Base-by-base conservation (phyloP, 2,888 invertebrate genomes). In the Rhagium mordax region DNA sequence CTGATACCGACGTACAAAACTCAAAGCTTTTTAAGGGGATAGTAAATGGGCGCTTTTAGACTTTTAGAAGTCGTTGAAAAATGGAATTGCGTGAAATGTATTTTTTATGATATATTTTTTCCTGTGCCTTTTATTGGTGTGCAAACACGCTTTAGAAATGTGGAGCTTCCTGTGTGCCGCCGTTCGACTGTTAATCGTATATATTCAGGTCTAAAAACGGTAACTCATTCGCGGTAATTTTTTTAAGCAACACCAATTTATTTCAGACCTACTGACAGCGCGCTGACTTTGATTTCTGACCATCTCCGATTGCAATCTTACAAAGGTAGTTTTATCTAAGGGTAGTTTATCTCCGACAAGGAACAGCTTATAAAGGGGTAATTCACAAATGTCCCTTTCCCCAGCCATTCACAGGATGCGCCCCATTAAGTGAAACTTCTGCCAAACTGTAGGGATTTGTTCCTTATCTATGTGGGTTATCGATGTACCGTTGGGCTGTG, bases 401-500 rank as follows among this genome's bases (percentile, higher is more conserved):
- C 20, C 41, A 41, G 20, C 51, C 20, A 20, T 51, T 51, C 51
- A 20, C 51, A 41, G 51, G 51, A 51, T 51, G 51, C 20, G 20
- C 20, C 20, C 51, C 51, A 51, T 51, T 51, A 51, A 51, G 51
- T 51, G 51, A 51, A 51, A 51, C 51, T 51, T 51, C 51, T 20
- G 20, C 51, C 51, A 13, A 51, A 51, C 51, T 51, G 18, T 13
- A 20, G 51, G 51, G 51, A 51, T 51, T 51, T 20, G 51, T 51
- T 51, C 51, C 51, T 51, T 51, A 51, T 51, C 51, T 51, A 51
- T 51, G 51, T 18, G 51, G 51, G 51, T 51, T 51, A 51, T 51
- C 51, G 51, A 51, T 20, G 18, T 20, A 18, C 18, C 20, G 51
- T n/a, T 20, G 16, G 51, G 51, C 51, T 20, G 3, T 20, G 18